Evolutionary conservation across 2,888 invertebrate genomes (phyloP).

Genomic region (Sphecodes monilicornis): DNA sequence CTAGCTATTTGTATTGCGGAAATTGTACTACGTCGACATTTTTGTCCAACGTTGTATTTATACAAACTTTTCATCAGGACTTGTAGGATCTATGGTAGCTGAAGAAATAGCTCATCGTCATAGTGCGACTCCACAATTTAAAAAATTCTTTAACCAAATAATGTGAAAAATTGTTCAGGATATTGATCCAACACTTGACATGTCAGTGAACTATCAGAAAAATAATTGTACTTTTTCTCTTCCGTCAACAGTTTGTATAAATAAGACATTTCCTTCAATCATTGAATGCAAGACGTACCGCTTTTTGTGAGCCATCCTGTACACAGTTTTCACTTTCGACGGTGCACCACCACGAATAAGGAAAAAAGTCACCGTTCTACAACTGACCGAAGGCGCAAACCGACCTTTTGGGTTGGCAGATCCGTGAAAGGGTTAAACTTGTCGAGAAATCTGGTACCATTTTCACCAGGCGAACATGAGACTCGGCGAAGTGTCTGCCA

Average conservation of each 20-base stretch:
- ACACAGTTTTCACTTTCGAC: slow-evolving; percentile 14
- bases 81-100: too few species aligned
- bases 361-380: slow-evolving; percentile 25
- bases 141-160: neutral
- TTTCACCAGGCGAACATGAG: slow-evolving; percentile 56
- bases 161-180: neutral
- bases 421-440: slow-evolving; percentile 76
- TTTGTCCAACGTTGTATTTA: too few species aligned
- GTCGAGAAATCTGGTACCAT: slow-evolving; percentile 78
- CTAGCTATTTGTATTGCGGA: too few species aligned
- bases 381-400: slow-evolving; percentile 20
- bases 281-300: neutral
- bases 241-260: neutral
- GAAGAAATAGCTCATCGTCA: too few species aligned
- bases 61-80: too few species aligned
- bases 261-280: neutral
- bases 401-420: slow-evolving; percentile 48
- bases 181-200: neutral
- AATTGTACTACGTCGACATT: too few species aligned
- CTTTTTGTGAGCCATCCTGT: neutral
- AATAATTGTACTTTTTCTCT: neutral
- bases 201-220: neutral
- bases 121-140: neutral
- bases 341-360: neutral
- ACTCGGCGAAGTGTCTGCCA: slow-evolving; percentile 3